Conservation (phyloP, 2,888 invertebrate species). For the Nephrocerus scutellatus region DNA sequence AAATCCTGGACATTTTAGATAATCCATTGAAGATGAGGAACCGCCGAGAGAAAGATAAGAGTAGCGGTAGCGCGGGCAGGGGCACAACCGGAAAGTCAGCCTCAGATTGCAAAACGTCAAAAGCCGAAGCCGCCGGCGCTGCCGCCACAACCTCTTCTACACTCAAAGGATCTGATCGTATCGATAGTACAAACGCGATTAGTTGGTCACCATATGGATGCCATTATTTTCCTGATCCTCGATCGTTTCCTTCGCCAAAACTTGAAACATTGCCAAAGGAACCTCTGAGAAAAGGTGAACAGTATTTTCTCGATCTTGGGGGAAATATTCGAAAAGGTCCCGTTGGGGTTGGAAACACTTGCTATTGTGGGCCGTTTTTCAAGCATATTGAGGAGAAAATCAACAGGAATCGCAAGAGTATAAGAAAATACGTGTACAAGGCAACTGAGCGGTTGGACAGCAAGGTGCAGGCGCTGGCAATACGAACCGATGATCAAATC, state of each 20-base stretch:
- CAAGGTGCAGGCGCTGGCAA: conserved; percentile 72
- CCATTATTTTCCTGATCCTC: conserved; percentile 80
- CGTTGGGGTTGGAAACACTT: conserved; percentile 86
- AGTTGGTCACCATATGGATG: conserved; percentile 88
- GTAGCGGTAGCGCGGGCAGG: conserved; percentile 19
- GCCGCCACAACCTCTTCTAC: no score
- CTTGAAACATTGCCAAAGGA: conserved; percentile 79
- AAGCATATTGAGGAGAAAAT: conserved; percentile 78
- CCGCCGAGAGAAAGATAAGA: conserved; percentile 31
- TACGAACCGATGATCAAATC: conserved; percentile 65
- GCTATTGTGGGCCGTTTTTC: conserved; percentile 88
- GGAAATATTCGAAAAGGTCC: conserved; percentile 94
- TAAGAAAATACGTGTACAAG: conserved; percentile 55
- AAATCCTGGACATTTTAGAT: conserved; percentile 73
- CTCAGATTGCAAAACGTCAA: conserved; percentile 19
- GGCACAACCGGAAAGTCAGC: conserved; percentile 17
- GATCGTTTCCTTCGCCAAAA: conserved; percentile 77
- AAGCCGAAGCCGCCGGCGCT: conserved; percentile 29
- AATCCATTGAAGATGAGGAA: conserved; percentile 41
- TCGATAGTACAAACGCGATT: conserved; percentile 44
- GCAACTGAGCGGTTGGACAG: conserved; percentile 74
- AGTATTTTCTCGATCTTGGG: conserved; percentile 89
- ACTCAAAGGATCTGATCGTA: conserved; percentile 33
- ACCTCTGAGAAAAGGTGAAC: conserved; percentile 79
- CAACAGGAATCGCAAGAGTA: conserved; percentile 65